A percentile compares a stretch with the other conserved stretches of the same genome.
Evolutionary conservation across 2,797 vertebrate species (phyloP).

Genomic region (Poecile montanus): DNA sequence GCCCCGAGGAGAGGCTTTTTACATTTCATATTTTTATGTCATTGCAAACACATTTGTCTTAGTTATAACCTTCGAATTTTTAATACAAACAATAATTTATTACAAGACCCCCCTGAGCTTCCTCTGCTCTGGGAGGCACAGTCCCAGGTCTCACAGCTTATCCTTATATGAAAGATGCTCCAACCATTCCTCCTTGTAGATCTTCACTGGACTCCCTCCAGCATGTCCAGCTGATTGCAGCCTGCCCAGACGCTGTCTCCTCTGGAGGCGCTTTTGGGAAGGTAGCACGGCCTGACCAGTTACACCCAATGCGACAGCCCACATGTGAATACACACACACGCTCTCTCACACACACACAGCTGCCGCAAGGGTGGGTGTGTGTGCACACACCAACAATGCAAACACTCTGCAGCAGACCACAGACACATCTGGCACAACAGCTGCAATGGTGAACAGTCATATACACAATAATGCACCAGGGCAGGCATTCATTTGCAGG

Average conservation of each 20-base stretch:
- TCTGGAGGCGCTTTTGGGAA: too few relatives aligned
- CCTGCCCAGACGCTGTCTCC: too few relatives aligned
- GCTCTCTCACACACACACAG: too few relatives aligned
- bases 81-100: too few relatives aligned
- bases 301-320: too few relatives aligned
- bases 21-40: too few relatives aligned
- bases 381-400: too few relatives aligned
- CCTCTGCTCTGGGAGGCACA: not conserved
- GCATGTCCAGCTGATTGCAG: not conserved
- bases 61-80: too few relatives aligned
- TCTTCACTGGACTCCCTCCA: not conserved
- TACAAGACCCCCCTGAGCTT: not conserved
- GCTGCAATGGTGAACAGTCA: not conserved
- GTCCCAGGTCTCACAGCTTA: not conserved
- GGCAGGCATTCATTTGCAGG: not conserved
- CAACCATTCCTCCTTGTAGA: not conserved
- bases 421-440: not conserved
- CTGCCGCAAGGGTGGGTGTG: accelerated
- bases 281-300: too few relatives aligned
- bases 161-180: not conserved
- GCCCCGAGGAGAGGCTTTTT: too few relatives aligned
- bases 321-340: not conserved
- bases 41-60: too few relatives aligned
- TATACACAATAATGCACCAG: not conserved
- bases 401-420: not conserved